A percentile compares a stretch with the other conserved stretches of the same genome.
Evolutionary conservation across 2,888 invertebrate species (phyloP).

Genomic region (Mechanitis mazaeus): DNA sequence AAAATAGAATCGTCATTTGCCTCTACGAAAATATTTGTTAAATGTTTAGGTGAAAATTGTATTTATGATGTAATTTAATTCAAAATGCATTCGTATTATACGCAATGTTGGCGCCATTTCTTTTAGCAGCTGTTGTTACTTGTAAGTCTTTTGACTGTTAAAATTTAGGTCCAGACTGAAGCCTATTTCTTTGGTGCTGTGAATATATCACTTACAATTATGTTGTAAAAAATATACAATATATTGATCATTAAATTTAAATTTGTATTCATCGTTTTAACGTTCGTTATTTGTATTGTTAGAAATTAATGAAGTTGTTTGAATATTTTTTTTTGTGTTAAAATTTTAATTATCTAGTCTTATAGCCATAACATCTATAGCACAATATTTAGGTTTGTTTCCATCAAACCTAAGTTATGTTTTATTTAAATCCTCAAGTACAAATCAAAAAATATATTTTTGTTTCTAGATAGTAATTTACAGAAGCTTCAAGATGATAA

Average conservation of each 20-base stretch:
- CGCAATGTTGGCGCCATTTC: neutral
- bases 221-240: neutral
- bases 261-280: neutral
- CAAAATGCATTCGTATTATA: neutral
- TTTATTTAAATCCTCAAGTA: slow-evolving; percentile 34
- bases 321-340: neutral
- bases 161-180: neutral
- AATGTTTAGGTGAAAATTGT: neutral
- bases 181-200: neutral
- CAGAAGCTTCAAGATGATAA: slow-evolving; percentile 39
- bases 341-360: slow-evolving; percentile 2
- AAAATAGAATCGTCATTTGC: neutral
- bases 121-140: neutral
- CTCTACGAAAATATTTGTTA: neutral
- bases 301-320: neutral
- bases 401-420: slow-evolving; percentile 1
- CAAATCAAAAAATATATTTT: slow-evolving; percentile 32
- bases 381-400: neutral
- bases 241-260: neutral
- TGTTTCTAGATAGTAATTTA: slow-evolving; percentile 29
- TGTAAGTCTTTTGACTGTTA: neutral
- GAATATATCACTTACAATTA: neutral
- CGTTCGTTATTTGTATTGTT: neutral
- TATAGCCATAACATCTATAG: slow-evolving; percentile 1
- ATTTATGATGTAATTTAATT: slow-evolving; percentile 2